Conservation (phyloP, 2,113 vertebrate genomes). For the Accipiter cooperii region DNA sequence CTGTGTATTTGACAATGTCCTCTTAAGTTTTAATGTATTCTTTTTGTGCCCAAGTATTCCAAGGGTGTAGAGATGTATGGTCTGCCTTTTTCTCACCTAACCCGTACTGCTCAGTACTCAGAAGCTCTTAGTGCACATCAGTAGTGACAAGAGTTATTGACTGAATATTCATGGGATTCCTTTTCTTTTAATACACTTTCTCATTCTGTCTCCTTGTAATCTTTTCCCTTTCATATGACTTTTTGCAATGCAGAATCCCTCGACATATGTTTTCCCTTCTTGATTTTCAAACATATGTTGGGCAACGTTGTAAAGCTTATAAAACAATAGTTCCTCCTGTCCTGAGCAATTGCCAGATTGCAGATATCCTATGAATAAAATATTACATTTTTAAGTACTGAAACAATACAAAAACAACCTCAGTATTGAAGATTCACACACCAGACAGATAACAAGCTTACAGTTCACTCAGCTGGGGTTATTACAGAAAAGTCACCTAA, state of each 20-base stretch:
- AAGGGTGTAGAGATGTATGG: background rate
- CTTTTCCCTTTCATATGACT: background rate
- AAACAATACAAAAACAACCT: background rate
- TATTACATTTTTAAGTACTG: background rate
- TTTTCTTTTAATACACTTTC: background rate
- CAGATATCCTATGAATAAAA: slow-evolving; percentile 25
- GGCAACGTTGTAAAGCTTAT: background rate
- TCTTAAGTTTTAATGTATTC: background rate
- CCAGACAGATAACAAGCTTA: background rate
- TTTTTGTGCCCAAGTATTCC: background rate
- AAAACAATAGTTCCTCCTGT: background rate
- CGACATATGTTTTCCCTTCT: background rate
- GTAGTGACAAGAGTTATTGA: background rate
- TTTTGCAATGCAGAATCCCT: background rate
- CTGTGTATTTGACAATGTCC: background rate
- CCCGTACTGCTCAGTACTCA: background rate
- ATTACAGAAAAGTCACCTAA: background rate
- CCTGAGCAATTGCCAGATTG: background rate
- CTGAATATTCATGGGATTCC: background rate
- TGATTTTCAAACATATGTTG: slow-evolving; percentile 25
- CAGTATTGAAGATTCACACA: background rate
- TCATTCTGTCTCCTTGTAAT: background rate
- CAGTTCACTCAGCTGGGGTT: background rate
- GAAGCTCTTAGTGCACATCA: background rate
- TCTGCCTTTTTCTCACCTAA: background rate